Evolutionary conservation across 2,797 vertebrate species (phyloP).

Genomic region (Sebastes hubbsi): DNA sequence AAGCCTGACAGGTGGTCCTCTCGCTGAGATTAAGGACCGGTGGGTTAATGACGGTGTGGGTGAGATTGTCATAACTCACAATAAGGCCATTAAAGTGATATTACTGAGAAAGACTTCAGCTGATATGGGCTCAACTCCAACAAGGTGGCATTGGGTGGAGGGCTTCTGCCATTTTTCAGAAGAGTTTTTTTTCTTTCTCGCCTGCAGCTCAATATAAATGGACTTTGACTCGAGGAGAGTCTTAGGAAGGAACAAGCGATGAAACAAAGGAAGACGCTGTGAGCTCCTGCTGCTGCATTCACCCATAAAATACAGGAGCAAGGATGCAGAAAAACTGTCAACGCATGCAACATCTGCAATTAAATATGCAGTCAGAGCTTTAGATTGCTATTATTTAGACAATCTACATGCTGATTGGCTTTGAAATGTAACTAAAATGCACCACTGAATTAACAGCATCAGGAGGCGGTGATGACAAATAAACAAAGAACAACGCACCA

Average conservation of each 20-base stretch:
- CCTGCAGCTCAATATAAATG: slow-evolving; percentile 56
- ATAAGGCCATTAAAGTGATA: slow-evolving; percentile 80
- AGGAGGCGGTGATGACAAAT: neutral
- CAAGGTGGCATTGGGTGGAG: slow-evolving; percentile 58
- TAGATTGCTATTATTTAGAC: neutral
- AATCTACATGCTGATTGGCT: neutral
- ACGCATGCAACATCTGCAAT: neutral
- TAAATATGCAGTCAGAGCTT: neutral
- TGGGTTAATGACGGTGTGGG: slow-evolving; percentile 75
- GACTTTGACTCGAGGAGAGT: slow-evolving; percentile 41
- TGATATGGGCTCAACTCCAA: slow-evolving; percentile 70
- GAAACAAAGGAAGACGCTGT: slow-evolving; percentile 21
- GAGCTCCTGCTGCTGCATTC: neutral
- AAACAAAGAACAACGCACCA: neutral
- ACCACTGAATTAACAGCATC: neutral
- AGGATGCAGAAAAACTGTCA: neutral
- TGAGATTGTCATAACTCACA: slow-evolving; percentile 83
- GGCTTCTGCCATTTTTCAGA: slow-evolving; percentile 17
- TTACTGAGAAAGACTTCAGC: slow-evolving; percentile 68
- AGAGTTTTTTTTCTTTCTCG: neutral
- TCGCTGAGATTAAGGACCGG: slow-evolving; percentile 72
- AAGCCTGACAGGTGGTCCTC: slow-evolving; percentile 78
- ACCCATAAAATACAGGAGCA: neutral
- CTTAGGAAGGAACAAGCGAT: neutral
- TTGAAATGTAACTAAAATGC: neutral